Conservation (phyloP, 2,113 vertebrate species). For the Apodemus speciosus region DNA sequence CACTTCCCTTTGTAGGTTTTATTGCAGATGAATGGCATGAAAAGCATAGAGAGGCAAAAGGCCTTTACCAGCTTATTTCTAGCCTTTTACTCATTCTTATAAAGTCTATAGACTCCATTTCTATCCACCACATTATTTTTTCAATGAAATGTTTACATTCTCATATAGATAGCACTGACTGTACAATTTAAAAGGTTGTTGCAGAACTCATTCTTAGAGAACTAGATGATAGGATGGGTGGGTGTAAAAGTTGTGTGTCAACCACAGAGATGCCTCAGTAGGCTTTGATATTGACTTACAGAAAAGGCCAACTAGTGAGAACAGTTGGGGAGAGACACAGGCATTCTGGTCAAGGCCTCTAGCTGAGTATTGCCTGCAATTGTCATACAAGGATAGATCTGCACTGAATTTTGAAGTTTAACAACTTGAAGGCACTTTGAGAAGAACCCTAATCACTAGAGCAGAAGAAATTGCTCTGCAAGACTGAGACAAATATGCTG, state of each 20-base stretch:
- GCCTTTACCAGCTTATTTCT: background rate
- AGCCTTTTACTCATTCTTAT: conserved; percentile 21
- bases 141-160: background rate
- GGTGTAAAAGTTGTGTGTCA: background rate
- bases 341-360: background rate
- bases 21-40: background rate
- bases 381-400: background rate
- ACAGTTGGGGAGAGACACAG: background rate
- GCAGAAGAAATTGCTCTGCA: background rate
- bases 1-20: background rate
- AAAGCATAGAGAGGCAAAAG: background rate
- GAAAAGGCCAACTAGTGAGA: background rate
- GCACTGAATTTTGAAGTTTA: background rate
- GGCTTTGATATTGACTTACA: background rate
- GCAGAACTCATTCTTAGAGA: background rate
- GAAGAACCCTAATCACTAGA: background rate
- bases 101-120: background rate
- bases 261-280: background rate
- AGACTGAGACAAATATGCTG: background rate
- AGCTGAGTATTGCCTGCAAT: background rate
- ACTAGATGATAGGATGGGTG: background rate
- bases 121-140: background rate
- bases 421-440: background rate
- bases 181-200: background rate
- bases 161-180: background rate